A percentile compares a stretch with the other conserved stretches of the same genome.
These are phyloP conservation scores for Chiloscyllium punctatum DNA, from an alignment of 2,797 vertebrate genomes.

Conservation along the genomic window DNA sequence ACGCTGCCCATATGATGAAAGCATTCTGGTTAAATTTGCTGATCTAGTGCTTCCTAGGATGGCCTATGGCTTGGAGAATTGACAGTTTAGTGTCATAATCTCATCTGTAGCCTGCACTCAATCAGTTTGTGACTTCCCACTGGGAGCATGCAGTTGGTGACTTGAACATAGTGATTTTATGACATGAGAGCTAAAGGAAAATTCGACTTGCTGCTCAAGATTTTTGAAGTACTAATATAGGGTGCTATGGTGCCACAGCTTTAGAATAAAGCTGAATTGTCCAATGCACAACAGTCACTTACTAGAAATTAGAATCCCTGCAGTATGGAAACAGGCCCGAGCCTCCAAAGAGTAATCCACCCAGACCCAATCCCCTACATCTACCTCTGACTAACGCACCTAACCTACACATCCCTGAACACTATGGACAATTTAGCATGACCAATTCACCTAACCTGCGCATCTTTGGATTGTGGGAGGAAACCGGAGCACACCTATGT, in stretches of 20 bases:
- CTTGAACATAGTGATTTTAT: background rate
- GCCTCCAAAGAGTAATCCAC: too few species aligned
- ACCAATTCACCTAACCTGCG: too few species aligned
- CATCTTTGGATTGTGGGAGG: too few species aligned
- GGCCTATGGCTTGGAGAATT: background rate
- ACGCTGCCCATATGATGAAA: background rate
- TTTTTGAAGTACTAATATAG: background rate
- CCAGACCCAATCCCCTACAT: too few species aligned
- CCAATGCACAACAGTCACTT: background rate
- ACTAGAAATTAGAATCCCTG: background rate
- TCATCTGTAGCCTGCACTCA: background rate
- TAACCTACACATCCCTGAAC: too few species aligned
- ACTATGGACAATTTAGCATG: too few species aligned
- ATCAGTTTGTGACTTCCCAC: background rate
- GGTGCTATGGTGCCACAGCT: background rate
- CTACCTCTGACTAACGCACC: too few species aligned
- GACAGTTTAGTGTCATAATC: conserved; percentile 1
- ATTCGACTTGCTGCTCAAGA: background rate
- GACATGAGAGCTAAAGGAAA: background rate
- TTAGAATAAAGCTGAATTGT: background rate
- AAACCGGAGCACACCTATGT: too few species aligned
- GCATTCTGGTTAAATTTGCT: background rate
- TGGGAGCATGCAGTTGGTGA: background rate
- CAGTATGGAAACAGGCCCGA: too few species aligned
- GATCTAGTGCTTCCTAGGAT: background rate